Conservation (phyloP, 2,888 invertebrate species). For the Ormyrus thymus region DNA sequence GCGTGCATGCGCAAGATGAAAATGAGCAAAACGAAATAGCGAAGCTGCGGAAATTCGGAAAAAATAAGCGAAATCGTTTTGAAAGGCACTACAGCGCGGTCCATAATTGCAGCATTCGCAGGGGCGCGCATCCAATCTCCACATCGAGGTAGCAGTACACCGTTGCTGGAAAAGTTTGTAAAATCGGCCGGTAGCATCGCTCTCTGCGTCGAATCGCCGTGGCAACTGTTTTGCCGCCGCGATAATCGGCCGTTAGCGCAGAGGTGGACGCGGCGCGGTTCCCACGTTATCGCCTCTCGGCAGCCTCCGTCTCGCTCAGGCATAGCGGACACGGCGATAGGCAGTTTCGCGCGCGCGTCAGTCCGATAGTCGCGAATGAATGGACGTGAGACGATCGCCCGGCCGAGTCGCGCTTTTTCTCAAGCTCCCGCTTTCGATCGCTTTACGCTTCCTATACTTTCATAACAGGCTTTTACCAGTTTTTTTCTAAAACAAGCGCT, state of each 20-base stretch:
- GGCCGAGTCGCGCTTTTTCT: neutral
- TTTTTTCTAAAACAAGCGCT: too few relatives aligned
- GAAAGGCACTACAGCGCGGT: too few relatives aligned
- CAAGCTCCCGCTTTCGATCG: neutral
- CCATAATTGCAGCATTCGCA: too few relatives aligned
- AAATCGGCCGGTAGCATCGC: neutral
- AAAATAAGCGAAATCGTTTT: too few relatives aligned
- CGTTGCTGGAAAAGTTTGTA: neutral
- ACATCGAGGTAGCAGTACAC: neutral
- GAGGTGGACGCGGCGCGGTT: conserved; percentile 40
- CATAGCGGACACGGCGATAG: conserved; percentile 7
- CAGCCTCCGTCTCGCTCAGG: neutral
- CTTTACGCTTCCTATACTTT: neutral
- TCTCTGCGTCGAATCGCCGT: conserved; percentile 8
- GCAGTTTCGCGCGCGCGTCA: neutral
- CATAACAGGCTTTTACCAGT: too few relatives aligned
- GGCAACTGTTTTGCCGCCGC: conserved; percentile 25
- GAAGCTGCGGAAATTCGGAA: too few relatives aligned
- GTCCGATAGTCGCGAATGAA: conserved; percentile 13
- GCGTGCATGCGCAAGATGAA: neutral
- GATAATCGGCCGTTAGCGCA: conserved; percentile 43
- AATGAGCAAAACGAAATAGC: neutral
- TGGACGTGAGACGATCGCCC: conserved; percentile 31
- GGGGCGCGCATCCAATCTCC: too few relatives aligned
- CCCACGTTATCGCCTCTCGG: conserved; percentile 48